Percentiles rank a stretch among this genome's conserved stretches.
phyloP scores from a whole-genome alignment of 2,113 vertebrate species.

The Trochalopteron elliotii region DNA sequence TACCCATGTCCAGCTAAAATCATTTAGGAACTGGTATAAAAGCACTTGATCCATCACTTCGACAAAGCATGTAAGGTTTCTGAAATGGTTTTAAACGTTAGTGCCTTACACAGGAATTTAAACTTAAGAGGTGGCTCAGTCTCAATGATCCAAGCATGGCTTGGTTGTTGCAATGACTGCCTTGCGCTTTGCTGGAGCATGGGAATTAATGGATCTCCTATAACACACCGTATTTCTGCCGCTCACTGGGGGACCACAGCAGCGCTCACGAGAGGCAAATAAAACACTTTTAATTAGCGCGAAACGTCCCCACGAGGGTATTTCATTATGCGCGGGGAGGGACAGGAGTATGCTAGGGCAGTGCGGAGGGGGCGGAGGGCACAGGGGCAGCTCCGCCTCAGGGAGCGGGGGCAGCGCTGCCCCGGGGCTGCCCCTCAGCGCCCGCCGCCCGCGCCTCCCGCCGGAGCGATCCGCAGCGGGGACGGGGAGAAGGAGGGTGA shows the following conservation, averaged over 20 bases:
- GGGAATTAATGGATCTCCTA: accelerated
- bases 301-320: accelerated
- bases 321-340: accelerated
- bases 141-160: accelerated
- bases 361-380: not conserved
- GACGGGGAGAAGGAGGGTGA: accelerated
- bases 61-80: accelerated
- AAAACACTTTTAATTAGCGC: accelerated
- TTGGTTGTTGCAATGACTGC: accelerated
- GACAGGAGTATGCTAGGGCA: accelerated
- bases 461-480: accelerated
- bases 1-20: not conserved
- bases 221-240: not conserved
- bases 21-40: accelerated
- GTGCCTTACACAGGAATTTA: accelerated
- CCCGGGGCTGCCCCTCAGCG: accelerated
- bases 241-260: not conserved
- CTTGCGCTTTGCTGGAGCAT: accelerated
- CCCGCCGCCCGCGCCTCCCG: not conserved
- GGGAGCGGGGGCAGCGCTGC: not conserved
- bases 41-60: accelerated
- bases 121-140: accelerated
- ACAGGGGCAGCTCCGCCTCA: accelerated
- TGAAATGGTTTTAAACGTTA: accelerated
- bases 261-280: not conserved